A percentile compares a stretch with the other conserved stretches of the same genome.
phyloP scores from a whole-genome alignment of 1,140 invertebrate genomes.

The Caenorhabditis brenneri region DNA sequence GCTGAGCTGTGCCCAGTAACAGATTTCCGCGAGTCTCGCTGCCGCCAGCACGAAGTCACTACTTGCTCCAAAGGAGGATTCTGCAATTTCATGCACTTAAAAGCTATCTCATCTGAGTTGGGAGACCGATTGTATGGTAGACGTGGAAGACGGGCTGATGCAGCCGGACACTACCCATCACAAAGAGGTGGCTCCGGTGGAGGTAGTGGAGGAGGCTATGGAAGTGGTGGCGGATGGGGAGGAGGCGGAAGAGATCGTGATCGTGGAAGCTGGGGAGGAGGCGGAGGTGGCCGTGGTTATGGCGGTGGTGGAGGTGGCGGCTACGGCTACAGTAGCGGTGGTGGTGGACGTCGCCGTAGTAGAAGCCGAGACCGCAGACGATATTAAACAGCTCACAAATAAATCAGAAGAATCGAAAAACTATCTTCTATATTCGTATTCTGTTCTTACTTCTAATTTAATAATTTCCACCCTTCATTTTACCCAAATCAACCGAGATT shows the following conservation, averaged over 20 bases:
- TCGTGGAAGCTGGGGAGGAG: conserved; percentile 38
- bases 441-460: not conserved
- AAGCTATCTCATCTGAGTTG: conserved; percentile 79
- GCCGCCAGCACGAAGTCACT: conserved; percentile 87
- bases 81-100: conserved; percentile 99
- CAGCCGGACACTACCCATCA: conserved; percentile 49
- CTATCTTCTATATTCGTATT: not conserved
- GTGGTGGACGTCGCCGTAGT: conserved; percentile 25
- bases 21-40: conserved; percentile 97
- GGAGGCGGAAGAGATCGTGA: conserved; percentile 22
- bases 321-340: conserved; percentile 18
- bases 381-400: not conserved
- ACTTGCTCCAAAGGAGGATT: conserved; percentile 97
- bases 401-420: not conserved
- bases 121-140: conserved; percentile 63
- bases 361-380: conserved; percentile 38
- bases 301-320: conserved; percentile 17
- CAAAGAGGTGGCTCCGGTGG: conserved; percentile 42
- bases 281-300: not conserved
- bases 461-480: too few relatives aligned
- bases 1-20: conserved; percentile 97
- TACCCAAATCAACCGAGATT: not conserved
- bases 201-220: conserved; percentile 4
- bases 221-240: conserved; percentile 19
- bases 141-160: conserved; percentile 50